Evolutionary conservation across 2,797 vertebrate genomes (phyloP).

Genomic region (Galaxias olidus): DNA sequence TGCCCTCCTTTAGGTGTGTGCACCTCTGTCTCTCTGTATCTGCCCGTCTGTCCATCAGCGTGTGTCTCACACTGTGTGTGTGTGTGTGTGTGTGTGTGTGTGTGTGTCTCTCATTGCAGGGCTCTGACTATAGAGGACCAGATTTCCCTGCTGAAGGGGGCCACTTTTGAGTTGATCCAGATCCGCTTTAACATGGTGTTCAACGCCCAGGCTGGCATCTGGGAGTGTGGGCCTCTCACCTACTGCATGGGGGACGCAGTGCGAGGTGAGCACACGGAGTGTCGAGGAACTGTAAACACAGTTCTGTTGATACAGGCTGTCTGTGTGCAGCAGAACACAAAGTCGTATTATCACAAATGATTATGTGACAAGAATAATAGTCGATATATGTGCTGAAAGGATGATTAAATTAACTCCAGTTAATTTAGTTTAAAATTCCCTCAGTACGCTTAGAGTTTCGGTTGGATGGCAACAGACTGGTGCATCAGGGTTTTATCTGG

Average conservation of each 20-base stretch:
- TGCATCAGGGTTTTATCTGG: too few relatives aligned
- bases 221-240: conserved; percentile 67
- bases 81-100: not conserved
- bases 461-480: too few relatives aligned
- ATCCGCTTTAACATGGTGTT: conserved; percentile 78
- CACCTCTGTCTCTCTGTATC: not conserved
- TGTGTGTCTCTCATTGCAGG: conserved; percentile 36
- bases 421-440: too few relatives aligned
- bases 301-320: too few relatives aligned
- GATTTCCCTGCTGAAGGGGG: conserved; percentile 72
- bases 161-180: conserved; percentile 69
- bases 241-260: conserved; percentile 71
- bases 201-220: conserved; percentile 56
- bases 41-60: not conserved
- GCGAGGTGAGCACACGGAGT: conserved; percentile 53
- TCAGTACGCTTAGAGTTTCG: too few relatives aligned
- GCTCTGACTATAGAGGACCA: conserved; percentile 69
- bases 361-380: too few relatives aligned
- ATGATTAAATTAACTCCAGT: too few relatives aligned
- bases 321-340: too few relatives aligned
- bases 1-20: conserved; percentile 65
- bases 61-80: not conserved
- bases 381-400: too few relatives aligned
- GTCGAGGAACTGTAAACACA: too few relatives aligned
- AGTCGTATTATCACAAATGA: too few relatives aligned